Evolutionary conservation across 2,888 invertebrate genomes (phyloP).

Genomic region (Galeopsomyia nigrocyanea): DNA sequence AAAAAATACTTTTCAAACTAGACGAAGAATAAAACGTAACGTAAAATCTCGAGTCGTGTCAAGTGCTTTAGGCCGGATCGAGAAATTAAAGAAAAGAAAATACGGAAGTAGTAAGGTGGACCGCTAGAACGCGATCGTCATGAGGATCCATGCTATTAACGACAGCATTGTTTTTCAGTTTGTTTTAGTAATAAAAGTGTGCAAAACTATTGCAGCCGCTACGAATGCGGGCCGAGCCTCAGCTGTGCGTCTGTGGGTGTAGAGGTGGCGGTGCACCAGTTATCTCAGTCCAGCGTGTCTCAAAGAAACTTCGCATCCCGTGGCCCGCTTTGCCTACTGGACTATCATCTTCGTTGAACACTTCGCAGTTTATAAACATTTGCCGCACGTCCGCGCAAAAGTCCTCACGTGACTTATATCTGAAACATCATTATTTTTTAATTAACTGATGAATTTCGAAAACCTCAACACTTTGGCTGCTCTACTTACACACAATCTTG

Average conservation of each 20-base stretch:
- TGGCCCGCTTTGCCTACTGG: constrained; percentile 98
- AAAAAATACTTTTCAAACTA: constrained; percentile 27
- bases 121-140: constrained; percentile 64
- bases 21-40: constrained; percentile 18
- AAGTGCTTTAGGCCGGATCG: constrained; percentile 42
- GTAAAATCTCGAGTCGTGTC: constrained; percentile 7
- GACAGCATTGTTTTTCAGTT: constrained; percentile 14
- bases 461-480: too few species aligned
- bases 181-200: constrained; percentile 65
- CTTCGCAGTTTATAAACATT: constrained; percentile 97
- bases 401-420: constrained; percentile 93
- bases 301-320: constrained; percentile 92
- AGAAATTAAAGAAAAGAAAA: constrained; percentile 31
- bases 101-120: constrained; percentile 39
- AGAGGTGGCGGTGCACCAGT: constrained; percentile 67
- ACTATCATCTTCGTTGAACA: constrained; percentile 98
- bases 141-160: constrained; percentile 33
- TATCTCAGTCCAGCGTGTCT: constrained; percentile 87
- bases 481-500: constrained; percentile 83
- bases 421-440: constrained; percentile 64
- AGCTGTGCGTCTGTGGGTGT: constrained; percentile 62
- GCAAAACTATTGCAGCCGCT: constrained; percentile 68
- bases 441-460: too few species aligned
- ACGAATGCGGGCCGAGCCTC: constrained; percentile 67
- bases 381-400: constrained; percentile 93